These are phyloP conservation scores for Drosophila subquinaria DNA, from an alignment of 2,888 invertebrate genomes.

Conservation along the genomic window DNA sequence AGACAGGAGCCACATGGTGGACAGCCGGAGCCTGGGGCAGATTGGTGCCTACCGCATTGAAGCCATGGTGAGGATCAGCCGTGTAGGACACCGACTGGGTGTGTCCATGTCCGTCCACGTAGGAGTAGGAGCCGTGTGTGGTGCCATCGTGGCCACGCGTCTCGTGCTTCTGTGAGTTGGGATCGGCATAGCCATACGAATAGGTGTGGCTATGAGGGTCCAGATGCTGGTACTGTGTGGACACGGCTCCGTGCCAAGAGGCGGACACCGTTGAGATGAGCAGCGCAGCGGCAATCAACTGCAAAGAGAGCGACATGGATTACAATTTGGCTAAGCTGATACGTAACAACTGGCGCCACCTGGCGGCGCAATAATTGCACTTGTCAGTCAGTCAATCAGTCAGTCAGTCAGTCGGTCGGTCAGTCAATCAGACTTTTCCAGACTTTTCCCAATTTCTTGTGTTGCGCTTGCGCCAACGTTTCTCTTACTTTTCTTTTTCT, in stretches of 20 bases:
- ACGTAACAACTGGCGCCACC: constrained; percentile 44
- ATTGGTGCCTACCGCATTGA: constrained; percentile 89
- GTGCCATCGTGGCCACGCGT: constrained; percentile 88
- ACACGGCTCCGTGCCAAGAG: constrained; percentile 84
- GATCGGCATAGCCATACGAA: constrained; percentile 89
- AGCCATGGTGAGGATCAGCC: constrained; percentile 88
- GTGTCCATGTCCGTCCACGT: constrained; percentile 89
- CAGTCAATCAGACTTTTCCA: constrained; percentile 26
- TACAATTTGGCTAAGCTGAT: constrained; percentile 16
- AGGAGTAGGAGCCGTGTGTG: constrained; percentile 89
- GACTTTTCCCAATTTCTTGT: constrained; percentile 31
- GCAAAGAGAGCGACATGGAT: constrained; percentile 13
- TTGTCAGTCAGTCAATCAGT: constrained; percentile 23
- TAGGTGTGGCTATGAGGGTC: constrained; percentile 88
- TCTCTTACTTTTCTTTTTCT: constrained; percentile 53
- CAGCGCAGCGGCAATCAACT: constrained; percentile 84
- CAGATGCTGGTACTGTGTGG: constrained; percentile 87
- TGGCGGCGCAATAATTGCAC: constrained; percentile 34
- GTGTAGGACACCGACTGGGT: constrained; percentile 89
- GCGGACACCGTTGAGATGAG: constrained; percentile 84
- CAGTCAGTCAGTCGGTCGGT: constrained; percentile 18
- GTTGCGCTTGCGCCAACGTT: constrained; percentile 42
- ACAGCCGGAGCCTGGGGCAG: constrained; percentile 87
- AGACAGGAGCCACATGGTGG: constrained; percentile 70
- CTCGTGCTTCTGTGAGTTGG: constrained; percentile 89